phyloP scores from a whole-genome alignment of 2,888 invertebrate genomes.

The Tenthredo scrophulariae region DNA sequence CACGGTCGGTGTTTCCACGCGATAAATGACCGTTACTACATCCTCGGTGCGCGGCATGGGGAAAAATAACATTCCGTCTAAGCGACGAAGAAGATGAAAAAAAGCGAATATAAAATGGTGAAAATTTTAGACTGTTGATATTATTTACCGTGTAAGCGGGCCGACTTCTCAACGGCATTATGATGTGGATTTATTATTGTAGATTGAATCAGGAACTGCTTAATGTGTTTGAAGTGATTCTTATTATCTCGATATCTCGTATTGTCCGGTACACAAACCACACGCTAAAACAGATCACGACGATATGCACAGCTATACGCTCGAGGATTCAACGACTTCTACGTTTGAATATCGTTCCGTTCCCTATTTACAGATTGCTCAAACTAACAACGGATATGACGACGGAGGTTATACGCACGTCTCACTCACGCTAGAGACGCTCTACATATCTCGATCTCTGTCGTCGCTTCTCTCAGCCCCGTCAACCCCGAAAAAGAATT shows the following conservation, averaged over 20 bases:
- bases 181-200: constrained; percentile 30
- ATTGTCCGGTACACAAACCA: background rate
- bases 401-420: background rate
- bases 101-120: background rate
- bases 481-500: background rate
- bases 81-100: background rate
- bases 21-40: constrained; percentile 4
- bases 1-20: background rate
- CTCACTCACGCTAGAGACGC: background rate
- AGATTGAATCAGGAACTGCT: background rate
- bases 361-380: constrained; percentile 54
- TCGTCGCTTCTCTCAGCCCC: background rate
- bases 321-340: constrained; percentile 66
- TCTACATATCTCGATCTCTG: background rate
- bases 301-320: background rate
- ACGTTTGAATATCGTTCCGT: constrained; percentile 69
- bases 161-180: constrained; percentile 73
- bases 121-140: background rate
- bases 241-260: background rate
- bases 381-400: background rate
- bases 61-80: background rate
- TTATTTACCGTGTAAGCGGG: constrained; percentile 67
- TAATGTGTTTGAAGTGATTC: background rate
- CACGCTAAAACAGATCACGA: background rate
- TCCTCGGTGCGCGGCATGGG: background rate